Base-by-base conservation (phyloP, 2,113 vertebrate species). In the Psilopsiagon aymara region DNA sequence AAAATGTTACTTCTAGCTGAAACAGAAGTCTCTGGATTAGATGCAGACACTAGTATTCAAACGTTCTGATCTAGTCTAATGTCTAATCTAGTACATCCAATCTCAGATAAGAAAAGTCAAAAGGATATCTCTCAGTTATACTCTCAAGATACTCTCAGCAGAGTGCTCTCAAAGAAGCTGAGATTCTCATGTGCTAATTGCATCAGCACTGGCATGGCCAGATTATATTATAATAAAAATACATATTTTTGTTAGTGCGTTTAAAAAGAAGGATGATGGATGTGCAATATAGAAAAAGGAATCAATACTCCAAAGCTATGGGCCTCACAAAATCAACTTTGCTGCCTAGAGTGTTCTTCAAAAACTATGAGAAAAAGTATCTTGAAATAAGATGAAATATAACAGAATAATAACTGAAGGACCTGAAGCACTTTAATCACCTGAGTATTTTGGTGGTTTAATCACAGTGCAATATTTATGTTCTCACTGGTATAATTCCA, bases 361-460 rank as follows among this genome's bases (percentile, higher is more conserved):
- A 81, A 88, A 95, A 67, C 68, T 68, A 43, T 44, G 46, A 90
- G 90, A 94, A 92, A 91, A 88, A 73, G 79, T 66, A 18, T 70
- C 60, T 62, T 85, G 75, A 94, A 95, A 92, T 67, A 25, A 90
- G 87, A 76, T 91, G 16, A 94, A 94, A 87, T 89, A 64, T 47
- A 90, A 92, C 47, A 88, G 84, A 92, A 93, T 77, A 96, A 83
- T 93, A 97, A 86, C 71, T 60, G 41, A 86, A 94, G 68, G 57
- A 90, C 84, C 67, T 70, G 82, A 92, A 95, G 82, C 66, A 89
- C 78, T 96, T 91, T 90, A 94, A 95, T 90, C 73, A 95, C 84
- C 51, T 82, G 84, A 87, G 74, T 88, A 91, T 94, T 95, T 95
- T 60, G 23, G 82, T 79, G 47, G 81, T 87, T 94, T 95, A 95